These are phyloP conservation scores for Magallana gigas DNA, from an alignment of 1,140 invertebrate species.

Conservation along the genomic window DNA sequence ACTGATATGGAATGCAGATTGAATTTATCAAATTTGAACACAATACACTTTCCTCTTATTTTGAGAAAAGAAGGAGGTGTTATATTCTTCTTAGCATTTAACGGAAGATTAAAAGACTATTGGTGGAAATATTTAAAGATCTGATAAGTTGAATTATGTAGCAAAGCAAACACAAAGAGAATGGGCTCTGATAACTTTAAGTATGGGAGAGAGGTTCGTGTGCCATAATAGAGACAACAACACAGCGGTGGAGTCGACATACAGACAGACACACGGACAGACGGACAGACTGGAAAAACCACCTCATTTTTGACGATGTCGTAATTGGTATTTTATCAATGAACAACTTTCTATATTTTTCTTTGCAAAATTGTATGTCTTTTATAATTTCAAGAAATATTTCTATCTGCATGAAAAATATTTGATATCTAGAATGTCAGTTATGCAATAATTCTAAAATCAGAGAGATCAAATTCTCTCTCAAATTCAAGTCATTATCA, in stretches of 20 bases:
- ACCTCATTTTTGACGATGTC: too few relatives aligned
- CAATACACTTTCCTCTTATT: slow-evolving; percentile 34
- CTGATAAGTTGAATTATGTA: neutral
- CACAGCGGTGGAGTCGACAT: neutral
- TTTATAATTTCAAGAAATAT: too few relatives aligned
- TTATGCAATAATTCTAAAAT: too few relatives aligned
- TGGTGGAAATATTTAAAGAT: slow-evolving; percentile 28
- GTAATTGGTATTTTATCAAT: too few relatives aligned
- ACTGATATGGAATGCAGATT: slow-evolving; percentile 30
- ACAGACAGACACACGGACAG: neutral
- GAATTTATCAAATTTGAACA: slow-evolving; percentile 26
- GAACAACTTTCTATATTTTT: too few relatives aligned
- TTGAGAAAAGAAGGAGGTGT: neutral
- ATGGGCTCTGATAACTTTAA: neutral
- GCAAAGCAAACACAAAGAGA: neutral
- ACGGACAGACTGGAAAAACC: too few relatives aligned
- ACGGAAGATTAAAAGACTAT: slow-evolving; percentile 30
- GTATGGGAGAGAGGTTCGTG: neutral
- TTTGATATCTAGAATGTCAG: too few relatives aligned
- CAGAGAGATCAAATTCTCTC: too few relatives aligned
- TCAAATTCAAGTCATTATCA: too few relatives aligned
- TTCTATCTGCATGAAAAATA: too few relatives aligned
- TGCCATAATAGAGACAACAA: neutral
- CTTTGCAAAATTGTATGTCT: too few relatives aligned
- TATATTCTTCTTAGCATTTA: slow-evolving; percentile 23